These are phyloP conservation scores for Melopsittacus undulatus DNA, from an alignment of 2,797 vertebrate genomes.

Conservation along the genomic window DNA sequence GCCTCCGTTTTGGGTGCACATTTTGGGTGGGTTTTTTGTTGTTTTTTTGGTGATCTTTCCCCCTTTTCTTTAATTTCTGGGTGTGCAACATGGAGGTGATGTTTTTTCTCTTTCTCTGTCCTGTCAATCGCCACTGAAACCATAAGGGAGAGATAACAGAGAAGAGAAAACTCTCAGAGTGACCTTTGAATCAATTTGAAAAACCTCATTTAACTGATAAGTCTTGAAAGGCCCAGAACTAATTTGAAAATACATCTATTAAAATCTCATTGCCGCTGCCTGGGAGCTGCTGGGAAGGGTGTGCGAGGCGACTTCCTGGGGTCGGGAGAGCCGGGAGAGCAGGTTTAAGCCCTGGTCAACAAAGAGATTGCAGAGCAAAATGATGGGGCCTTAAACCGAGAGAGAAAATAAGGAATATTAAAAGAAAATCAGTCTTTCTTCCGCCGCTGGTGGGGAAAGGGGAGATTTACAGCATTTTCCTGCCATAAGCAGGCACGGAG, in stretches of 20 bases:
- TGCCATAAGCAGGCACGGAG: constrained; percentile 10
- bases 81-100: neutral
- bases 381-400: neutral
- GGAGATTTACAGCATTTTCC: constrained; percentile 39
- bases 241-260: constrained; percentile 76
- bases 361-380: constrained; percentile 30
- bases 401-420: neutral
- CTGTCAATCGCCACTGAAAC: constrained; percentile 31
- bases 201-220: constrained; percentile 80
- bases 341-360: constrained; percentile 38
- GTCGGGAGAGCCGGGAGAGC: neutral
- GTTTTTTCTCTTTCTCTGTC: neutral
- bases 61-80: neutral
- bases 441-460: neutral
- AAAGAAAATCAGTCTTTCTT: neutral
- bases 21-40: neutral
- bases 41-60: neutral
- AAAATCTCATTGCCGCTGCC: constrained; percentile 74
- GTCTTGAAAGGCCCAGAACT: constrained; percentile 76
- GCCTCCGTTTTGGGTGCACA: neutral
- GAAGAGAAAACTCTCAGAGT: constrained; percentile 51
- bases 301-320: constrained; percentile 16
- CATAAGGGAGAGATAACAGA: constrained; percentile 61
- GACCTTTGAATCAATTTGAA: constrained; percentile 81
- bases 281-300: constrained; percentile 23